Evolutionary conservation across 2,797 vertebrate genomes (phyloP).

Genomic region (Pelodytes ibericus): DNA sequence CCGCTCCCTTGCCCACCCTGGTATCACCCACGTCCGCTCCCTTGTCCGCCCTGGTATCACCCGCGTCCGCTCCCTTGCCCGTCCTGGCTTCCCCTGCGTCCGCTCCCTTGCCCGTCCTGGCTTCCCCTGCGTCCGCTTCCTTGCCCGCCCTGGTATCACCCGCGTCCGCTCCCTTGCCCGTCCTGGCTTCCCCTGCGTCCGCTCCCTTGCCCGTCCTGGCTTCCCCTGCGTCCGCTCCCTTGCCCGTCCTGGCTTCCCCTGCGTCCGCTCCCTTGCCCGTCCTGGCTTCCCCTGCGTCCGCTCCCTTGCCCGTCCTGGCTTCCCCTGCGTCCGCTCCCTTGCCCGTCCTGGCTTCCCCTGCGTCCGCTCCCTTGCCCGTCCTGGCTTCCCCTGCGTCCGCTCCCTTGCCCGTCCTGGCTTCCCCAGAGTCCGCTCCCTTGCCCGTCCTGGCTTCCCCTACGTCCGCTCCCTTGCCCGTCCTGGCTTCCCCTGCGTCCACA

Average conservation of each 20-base stretch:
- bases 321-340: neutral
- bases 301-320: neutral
- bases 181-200: conserved; percentile 46
- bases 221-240: neutral
- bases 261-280: neutral
- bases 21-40: conserved; percentile 53
- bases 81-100: neutral
- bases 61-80: conserved; percentile 22
- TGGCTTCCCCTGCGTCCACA: no score
- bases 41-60: conserved; percentile 58
- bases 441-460: no score
- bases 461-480: no score
- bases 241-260: conserved; percentile 16
- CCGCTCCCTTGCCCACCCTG: neutral
- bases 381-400: no score
- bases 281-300: conserved; percentile 2
- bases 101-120: neutral
- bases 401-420: no score
- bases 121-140: neutral
- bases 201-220: neutral
- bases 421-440: no score
- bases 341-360: no score
- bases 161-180: conserved; percentile 54
- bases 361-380: no score
- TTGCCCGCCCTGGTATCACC: conserved; percentile 53